Evolutionary conservation across 2,888 invertebrate species (phyloP).

Genomic region (Watsonalla cultraria): DNA sequence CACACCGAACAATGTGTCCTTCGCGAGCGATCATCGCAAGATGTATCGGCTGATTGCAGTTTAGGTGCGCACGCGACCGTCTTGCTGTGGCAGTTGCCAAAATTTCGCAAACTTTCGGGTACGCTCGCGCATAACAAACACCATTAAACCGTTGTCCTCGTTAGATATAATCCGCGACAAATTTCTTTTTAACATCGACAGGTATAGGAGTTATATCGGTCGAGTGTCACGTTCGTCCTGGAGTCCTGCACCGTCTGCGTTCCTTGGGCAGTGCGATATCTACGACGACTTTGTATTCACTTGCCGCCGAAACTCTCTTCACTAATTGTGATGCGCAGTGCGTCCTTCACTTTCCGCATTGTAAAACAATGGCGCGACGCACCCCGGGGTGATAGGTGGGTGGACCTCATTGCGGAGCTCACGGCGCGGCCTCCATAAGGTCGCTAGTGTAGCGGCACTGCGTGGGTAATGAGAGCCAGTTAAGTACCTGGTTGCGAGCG

Average conservation of each 20-base stretch:
- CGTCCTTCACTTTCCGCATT: conserved; percentile 69
- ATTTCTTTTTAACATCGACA: conserved; percentile 41
- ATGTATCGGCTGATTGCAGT: conserved; percentile 44
- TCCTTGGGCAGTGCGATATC: conserved; percentile 38
- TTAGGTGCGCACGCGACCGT: conserved; percentile 28
- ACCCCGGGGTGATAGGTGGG: conserved; percentile 58
- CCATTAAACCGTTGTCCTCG: conserved; percentile 33
- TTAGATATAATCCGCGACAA: conserved; percentile 35
- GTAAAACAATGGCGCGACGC: conserved; percentile 59
- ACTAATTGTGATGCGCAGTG: conserved; percentile 64
- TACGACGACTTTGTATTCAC: conserved; percentile 65
- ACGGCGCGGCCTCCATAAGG: conserved; percentile 34
- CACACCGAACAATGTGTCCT: conserved; percentile 47
- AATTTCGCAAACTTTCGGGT: conserved; percentile 59
- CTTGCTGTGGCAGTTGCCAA: conserved; percentile 51
- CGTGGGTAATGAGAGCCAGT: conserved; percentile 43
- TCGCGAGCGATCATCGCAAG: conserved; percentile 49
- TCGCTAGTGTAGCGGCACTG: conserved; percentile 27
- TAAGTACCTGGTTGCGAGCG: conserved; percentile 50
- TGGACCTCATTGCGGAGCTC: conserved; percentile 42
- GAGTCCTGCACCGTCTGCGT: conserved; percentile 54
- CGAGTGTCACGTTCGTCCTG: conserved; percentile 50
- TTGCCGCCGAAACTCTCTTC: conserved; percentile 71
- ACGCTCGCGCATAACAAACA: conserved; percentile 56
- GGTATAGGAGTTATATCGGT: conserved; percentile 25